These are phyloP conservation scores for Drosophila cracens DNA, from an alignment of 2,888 invertebrate species.

Conservation along the genomic window DNA sequence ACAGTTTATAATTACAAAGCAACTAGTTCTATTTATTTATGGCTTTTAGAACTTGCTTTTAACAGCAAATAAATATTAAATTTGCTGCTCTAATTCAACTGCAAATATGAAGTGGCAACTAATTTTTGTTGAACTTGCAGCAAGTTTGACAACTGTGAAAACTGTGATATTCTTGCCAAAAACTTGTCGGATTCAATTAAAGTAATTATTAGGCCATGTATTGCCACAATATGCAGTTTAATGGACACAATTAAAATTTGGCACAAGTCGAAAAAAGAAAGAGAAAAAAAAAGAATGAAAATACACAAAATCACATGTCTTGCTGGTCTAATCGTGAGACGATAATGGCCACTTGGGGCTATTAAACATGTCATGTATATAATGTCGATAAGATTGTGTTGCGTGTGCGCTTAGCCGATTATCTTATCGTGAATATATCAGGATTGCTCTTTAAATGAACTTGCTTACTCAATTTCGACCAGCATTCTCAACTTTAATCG, in stretches of 20 bases:
- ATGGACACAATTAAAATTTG: not conserved
- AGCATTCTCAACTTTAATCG: not conserved
- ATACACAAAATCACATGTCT: conserved; percentile 51
- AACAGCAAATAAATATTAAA: not conserved
- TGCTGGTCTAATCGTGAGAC: conserved; percentile 26
- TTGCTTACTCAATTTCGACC: not conserved
- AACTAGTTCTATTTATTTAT: conserved; percentile 2
- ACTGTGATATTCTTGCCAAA: not conserved
- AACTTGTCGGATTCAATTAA: not conserved
- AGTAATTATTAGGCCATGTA: not conserved
- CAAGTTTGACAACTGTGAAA: not conserved
- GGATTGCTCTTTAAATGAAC: conserved; percentile 28
- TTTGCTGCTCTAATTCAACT: not conserved
- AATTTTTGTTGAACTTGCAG: not conserved
- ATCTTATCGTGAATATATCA: conserved; percentile 31
- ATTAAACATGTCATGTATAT: conserved; percentile 47
- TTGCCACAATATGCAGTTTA: not conserved
- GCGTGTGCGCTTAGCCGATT: conserved; percentile 25
- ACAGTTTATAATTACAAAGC: not conserved
- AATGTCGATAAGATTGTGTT: conserved; percentile 49
- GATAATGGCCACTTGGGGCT: conserved; percentile 35
- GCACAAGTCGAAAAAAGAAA: not conserved
- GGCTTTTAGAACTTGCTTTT: not conserved
- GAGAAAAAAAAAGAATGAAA: not conserved
- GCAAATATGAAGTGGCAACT: not conserved